phyloP scores from a whole-genome alignment of 2,888 invertebrate genomes.

The Seira musarum region DNA sequence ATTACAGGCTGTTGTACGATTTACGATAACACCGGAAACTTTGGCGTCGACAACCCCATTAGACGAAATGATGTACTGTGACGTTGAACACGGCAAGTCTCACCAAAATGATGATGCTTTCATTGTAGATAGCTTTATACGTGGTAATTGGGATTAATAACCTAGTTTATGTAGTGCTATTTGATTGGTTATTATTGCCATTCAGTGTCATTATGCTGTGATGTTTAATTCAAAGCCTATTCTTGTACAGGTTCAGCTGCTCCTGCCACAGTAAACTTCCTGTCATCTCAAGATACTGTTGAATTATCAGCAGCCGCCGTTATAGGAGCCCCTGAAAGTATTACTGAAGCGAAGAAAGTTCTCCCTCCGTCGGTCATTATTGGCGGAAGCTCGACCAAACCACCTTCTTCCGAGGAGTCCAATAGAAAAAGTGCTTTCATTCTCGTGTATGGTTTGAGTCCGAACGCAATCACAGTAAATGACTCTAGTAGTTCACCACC shows the following conservation, averaged over 20 bases:
- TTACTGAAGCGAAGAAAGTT: slow-evolving; percentile 33
- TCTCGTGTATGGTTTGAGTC: slow-evolving; percentile 63
- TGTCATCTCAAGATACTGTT: slow-evolving; percentile 62
- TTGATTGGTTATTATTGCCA: neutral
- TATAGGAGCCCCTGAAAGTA: slow-evolving; percentile 71
- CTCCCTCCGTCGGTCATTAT: slow-evolving; percentile 59
- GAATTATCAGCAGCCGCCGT: slow-evolving; percentile 74
- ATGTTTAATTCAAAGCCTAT: too few relatives aligned
- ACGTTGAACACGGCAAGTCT: slow-evolving; percentile 68
- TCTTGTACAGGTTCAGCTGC: slow-evolving; percentile 16
- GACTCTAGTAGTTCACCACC: slow-evolving; percentile 41
- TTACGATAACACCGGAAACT: slow-evolving; percentile 71
- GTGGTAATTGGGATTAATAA: slow-evolving; percentile 27
- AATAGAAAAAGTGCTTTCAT: slow-evolving; percentile 42
- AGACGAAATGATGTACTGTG: slow-evolving; percentile 59
- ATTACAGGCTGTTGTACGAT: slow-evolving; percentile 75
- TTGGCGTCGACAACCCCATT: slow-evolving; percentile 46
- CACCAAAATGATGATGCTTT: slow-evolving; percentile 68
- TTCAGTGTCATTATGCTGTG: neutral
- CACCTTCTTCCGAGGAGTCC: neutral
- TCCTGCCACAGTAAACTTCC: slow-evolving; percentile 18
- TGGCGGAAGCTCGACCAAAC: slow-evolving; percentile 45
- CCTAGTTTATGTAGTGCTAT: neutral
- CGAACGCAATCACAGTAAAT: slow-evolving; percentile 50
- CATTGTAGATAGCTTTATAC: slow-evolving; percentile 30